Evolutionary conservation across 2,888 invertebrate species (phyloP).

Genomic region (Tachystola acroxantha): DNA sequence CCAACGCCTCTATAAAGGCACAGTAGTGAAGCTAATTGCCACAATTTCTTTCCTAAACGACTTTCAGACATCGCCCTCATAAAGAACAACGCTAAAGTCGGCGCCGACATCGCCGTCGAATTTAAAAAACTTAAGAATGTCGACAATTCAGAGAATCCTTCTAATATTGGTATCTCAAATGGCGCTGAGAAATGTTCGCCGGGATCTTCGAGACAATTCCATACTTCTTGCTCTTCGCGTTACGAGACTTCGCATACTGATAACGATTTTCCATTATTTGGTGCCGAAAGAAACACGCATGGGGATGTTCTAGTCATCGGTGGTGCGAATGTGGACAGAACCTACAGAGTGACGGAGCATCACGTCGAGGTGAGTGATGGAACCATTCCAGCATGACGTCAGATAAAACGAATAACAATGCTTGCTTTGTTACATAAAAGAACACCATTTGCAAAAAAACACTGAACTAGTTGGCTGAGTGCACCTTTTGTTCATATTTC

Average conservation of each 20-base stretch:
- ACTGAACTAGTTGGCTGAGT: too few species aligned
- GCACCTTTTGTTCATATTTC: too few species aligned
- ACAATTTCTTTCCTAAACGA: slow-evolving; percentile 58
- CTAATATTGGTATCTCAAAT: slow-evolving; percentile 40
- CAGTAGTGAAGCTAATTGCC: slow-evolving; percentile 47
- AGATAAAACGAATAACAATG: too few species aligned
- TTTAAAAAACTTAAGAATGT: slow-evolving; percentile 65
- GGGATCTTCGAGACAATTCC: slow-evolving; percentile 39
- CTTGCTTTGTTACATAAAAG: too few species aligned
- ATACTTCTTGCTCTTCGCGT: slow-evolving; percentile 37
- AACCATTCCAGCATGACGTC: neutral
- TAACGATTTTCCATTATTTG: slow-evolving; percentile 27
- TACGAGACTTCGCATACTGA: slow-evolving; percentile 8
- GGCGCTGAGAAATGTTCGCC: slow-evolving; percentile 21
- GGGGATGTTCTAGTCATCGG: slow-evolving; percentile 84
- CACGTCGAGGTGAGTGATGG: slow-evolving; percentile 81
- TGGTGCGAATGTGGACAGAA: slow-evolving; percentile 87
- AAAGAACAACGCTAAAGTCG: slow-evolving; percentile 93
- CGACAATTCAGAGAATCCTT: slow-evolving; percentile 34
- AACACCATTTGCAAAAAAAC: too few species aligned
- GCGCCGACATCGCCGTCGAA: slow-evolving; percentile 87
- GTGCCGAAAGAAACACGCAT: slow-evolving; percentile 15
- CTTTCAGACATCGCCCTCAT: slow-evolving; percentile 91
- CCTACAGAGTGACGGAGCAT: slow-evolving; percentile 80
- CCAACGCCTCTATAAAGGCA: slow-evolving; percentile 43